These are phyloP conservation scores for Peucedramus taeniatus DNA, from an alignment of 2,113 vertebrate species.

Conservation along the genomic window DNA sequence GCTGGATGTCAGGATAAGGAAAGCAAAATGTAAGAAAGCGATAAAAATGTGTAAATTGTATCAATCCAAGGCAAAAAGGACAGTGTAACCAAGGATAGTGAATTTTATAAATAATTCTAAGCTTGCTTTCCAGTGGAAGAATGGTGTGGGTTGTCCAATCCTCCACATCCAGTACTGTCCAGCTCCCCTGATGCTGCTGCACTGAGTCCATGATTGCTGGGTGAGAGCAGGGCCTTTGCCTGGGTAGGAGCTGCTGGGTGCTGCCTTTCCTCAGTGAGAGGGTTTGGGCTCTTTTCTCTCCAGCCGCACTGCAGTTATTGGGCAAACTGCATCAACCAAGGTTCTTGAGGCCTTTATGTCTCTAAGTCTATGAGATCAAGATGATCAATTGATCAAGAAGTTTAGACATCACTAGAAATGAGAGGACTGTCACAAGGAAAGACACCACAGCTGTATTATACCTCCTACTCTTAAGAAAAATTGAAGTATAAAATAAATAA, in stretches of 20 bases:
- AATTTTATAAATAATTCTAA: not conserved
- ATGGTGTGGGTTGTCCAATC: not conserved
- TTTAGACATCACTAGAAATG: not conserved
- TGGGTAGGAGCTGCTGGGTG: not conserved
- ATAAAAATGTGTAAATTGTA: not conserved
- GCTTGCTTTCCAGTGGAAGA: not conserved
- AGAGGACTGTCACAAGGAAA: not conserved
- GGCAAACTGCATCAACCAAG: not conserved
- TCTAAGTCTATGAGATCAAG: not conserved
- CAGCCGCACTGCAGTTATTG: not conserved
- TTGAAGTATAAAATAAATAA: not conserved
- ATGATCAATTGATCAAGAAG: not conserved
- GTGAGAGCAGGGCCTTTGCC: not conserved
- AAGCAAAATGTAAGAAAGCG: not conserved
- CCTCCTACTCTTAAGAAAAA: not conserved
- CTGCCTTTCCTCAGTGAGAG: not conserved
- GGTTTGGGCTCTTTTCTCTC: not conserved
- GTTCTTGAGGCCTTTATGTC: not conserved
- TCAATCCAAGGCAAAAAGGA: not conserved
- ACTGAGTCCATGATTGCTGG: not conserved
- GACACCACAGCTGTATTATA: not conserved
- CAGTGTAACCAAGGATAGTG: not conserved
- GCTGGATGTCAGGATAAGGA: not conserved
- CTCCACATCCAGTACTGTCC: not conserved
- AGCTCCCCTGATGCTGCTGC: accelerated